These are phyloP conservation scores for Colaptes auratus DNA, from an alignment of 2,113 vertebrate species.

Conservation along the genomic window DNA sequence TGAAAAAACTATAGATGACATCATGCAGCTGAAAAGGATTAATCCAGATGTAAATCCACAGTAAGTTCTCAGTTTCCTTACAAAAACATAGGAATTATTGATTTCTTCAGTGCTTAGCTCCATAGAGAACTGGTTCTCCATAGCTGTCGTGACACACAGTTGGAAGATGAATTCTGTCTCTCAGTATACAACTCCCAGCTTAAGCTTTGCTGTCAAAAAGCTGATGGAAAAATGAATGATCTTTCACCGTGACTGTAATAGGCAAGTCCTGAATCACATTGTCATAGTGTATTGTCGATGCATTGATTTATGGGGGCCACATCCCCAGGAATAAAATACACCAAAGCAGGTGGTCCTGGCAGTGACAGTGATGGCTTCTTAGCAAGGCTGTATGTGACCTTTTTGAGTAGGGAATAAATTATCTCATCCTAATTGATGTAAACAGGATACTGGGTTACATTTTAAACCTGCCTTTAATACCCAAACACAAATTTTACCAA, in stretches of 20 bases:
- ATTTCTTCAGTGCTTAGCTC: not conserved
- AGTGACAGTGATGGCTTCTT: not conserved
- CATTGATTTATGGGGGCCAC: not conserved
- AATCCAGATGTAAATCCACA: conserved; percentile 96
- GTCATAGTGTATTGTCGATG: not conserved
- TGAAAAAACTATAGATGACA: conserved; percentile 94
- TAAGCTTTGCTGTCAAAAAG: not conserved
- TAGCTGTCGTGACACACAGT: not conserved
- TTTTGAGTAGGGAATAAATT: not conserved
- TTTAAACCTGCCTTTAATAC: not conserved
- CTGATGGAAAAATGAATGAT: not conserved
- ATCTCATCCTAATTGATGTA: not conserved
- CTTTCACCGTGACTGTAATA: not conserved
- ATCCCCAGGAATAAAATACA: not conserved
- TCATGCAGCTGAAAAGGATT: conserved; percentile 94
- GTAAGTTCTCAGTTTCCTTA: conserved; percentile 77
- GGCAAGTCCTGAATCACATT: not conserved
- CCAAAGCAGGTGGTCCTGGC: not conserved
- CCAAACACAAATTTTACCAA: not conserved
- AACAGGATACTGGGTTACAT: not conserved
- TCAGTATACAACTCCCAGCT: not conserved
- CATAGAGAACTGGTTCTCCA: not conserved
- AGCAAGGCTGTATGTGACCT: not conserved
- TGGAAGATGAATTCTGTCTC: not conserved
- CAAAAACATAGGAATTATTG: not conserved